These are phyloP conservation scores for Macquaria ambigua DNA, from an alignment of 2,113 vertebrate genomes.

Conservation along the genomic window DNA sequence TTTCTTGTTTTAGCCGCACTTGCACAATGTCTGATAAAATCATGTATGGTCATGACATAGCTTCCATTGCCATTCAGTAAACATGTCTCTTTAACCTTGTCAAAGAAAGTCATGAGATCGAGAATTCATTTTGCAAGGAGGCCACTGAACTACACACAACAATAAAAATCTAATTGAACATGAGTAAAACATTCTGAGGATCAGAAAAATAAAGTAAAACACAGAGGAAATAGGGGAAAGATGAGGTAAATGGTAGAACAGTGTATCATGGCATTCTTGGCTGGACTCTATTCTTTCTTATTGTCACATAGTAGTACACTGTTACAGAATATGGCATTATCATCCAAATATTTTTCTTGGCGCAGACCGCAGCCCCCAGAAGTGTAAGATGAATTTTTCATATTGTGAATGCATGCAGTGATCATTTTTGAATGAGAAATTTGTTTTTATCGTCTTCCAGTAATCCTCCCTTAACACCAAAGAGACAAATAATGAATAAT, in stretches of 20 bases:
- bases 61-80: not conserved
- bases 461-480: not conserved
- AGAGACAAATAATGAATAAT: constrained; percentile 29
- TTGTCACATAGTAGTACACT: not conserved
- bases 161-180: not conserved
- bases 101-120: not conserved
- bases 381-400: constrained; percentile 21
- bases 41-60: not conserved
- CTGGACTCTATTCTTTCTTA: not conserved
- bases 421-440: constrained; percentile 36
- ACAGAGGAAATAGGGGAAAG: not conserved
- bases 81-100: constrained; percentile 10
- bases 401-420: not conserved
- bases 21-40: not conserved
- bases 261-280: too few species aligned
- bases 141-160: not conserved
- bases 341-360: not conserved
- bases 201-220: not conserved
- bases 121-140: not conserved
- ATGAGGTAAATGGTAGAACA: not conserved
- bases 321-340: not conserved
- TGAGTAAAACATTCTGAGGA: not conserved
- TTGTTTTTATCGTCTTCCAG: constrained; percentile 12
- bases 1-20: not conserved
- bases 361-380: not conserved